Evolutionary conservation across 2,113 vertebrate genomes (phyloP), one percentile per base, ranked within the genome.

Genomic region (Castor canadensis): DNA sequence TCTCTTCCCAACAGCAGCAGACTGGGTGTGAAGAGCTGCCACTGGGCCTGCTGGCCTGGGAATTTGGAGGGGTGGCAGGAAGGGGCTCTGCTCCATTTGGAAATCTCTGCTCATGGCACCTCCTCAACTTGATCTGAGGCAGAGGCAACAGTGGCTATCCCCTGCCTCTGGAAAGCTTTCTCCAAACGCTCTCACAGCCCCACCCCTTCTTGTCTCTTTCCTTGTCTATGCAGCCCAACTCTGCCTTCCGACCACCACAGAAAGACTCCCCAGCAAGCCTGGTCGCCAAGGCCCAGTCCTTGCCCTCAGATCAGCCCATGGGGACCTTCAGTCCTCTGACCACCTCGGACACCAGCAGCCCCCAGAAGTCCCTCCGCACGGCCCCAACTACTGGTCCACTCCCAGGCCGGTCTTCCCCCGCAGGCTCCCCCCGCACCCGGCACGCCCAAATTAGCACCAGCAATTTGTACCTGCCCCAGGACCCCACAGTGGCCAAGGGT

Each of bases 391-490:
- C 52, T 0, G 93, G 96, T 38, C 97, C 97, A 16, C 98, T 98
- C 0, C 99, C 98, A 43, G 99, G 99, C 98, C 98, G 99, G 30
- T 99, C 99, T 0, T 99, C 99, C 1, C 99, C 99, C 0, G 99
- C 99, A 0, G 99, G 99, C 0, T 99, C 99, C 12, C 98, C 99
- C 58, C 98, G 99, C 84, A 99, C 99, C 95, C 98, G 99, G 76
- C 99, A 99, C 1, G 98, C 99, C 49, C 99, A 99, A 92, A 99
- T 99, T 6, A 99, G 99, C 92, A 99, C 99, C 49, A 99, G 99
- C 86, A 99, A 99, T 82, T 98, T 99, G 93, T 97, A 99, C 99
- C 97, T 99, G 98, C 95, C 98, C 54, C 99, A 98, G 96, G 98
- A 99, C 97, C 94, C 96, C 0, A 97, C 98, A 0, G 98, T 98